A percentile compares a stretch with the other conserved stretches of the same genome.
Conservation (phyloP, 2,797 vertebrate species). For the Podarcis siculus region DNA sequence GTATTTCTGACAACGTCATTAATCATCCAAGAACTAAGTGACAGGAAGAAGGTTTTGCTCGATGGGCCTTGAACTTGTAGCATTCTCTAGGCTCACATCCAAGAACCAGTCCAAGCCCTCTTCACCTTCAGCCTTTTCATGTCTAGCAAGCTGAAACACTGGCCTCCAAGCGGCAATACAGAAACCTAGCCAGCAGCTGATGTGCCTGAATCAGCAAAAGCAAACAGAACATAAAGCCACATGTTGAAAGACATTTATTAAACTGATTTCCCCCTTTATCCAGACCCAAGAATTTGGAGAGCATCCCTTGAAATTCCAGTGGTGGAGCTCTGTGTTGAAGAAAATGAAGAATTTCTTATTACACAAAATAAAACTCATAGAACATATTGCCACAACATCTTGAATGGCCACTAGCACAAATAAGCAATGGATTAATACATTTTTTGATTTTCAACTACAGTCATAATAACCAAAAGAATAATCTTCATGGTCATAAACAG, state of each 20-base stretch:
- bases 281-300: neutral
- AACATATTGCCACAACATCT: neutral
- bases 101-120: neutral
- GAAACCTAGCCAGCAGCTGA: slow-evolving; percentile 7
- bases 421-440: neutral
- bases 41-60: slow-evolving; percentile 4
- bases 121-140: slow-evolving; percentile 3
- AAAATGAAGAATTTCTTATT: neutral
- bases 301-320: neutral
- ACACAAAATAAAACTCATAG: neutral
- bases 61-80: neutral
- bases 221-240: neutral
- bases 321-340: neutral
- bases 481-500: neutral
- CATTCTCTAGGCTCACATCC: slow-evolving; percentile 11
- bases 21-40: neutral
- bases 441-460: neutral
- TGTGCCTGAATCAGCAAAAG: slow-evolving; percentile 26
- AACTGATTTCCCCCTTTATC: neutral
- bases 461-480: neutral
- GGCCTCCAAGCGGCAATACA: neutral
- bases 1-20: neutral
- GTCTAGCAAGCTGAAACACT: neutral
- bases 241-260: slow-evolving; percentile 1
- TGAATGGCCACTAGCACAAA: neutral